Percentiles rank a stretch among this genome's conserved stretches.
Evolutionary conservation across 2,888 invertebrate genomes (phyloP).

Genomic region (Alsophila aescularia): DNA sequence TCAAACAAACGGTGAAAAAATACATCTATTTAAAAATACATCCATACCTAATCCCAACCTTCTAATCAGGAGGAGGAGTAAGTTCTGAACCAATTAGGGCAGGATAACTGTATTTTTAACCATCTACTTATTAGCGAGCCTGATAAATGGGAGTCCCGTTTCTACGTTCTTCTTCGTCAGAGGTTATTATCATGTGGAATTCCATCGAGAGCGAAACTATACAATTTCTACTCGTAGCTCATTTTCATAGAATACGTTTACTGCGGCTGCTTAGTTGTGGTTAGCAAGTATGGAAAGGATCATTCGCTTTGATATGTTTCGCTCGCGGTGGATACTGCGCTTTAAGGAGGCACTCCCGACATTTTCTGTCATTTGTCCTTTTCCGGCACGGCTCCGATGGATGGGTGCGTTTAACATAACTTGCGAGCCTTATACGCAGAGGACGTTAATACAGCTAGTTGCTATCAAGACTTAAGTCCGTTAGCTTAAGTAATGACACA

Average conservation of each 20-base stretch:
- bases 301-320: too few species aligned
- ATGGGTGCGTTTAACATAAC: conserved; percentile 35
- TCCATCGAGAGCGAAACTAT: too few species aligned
- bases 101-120: conserved; percentile 4
- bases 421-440: conserved; percentile 19
- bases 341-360: conserved; percentile 21
- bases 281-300: too few species aligned
- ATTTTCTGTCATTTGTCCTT: conserved; percentile 36
- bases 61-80: too few species aligned
- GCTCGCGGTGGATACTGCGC: background rate
- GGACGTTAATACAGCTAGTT: conserved; percentile 45
- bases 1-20: conserved; percentile 5
- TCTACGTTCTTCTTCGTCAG: conserved; percentile 7
- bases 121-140: conserved; percentile 6
- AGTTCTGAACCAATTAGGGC: background rate
- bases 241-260: too few species aligned
- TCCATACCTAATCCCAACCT: too few species aligned
- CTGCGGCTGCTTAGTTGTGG: too few species aligned
- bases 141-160: conserved; percentile 18
- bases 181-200: conserved; percentile 13
- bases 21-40: too few species aligned
- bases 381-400: conserved; percentile 32
- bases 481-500: conserved; percentile 26
- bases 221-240: too few species aligned
- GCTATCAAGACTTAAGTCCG: conserved; percentile 36